Evolutionary conservation across 2,888 invertebrate genomes (phyloP).

Genomic region (Pachycephus smyrnensis): DNA sequence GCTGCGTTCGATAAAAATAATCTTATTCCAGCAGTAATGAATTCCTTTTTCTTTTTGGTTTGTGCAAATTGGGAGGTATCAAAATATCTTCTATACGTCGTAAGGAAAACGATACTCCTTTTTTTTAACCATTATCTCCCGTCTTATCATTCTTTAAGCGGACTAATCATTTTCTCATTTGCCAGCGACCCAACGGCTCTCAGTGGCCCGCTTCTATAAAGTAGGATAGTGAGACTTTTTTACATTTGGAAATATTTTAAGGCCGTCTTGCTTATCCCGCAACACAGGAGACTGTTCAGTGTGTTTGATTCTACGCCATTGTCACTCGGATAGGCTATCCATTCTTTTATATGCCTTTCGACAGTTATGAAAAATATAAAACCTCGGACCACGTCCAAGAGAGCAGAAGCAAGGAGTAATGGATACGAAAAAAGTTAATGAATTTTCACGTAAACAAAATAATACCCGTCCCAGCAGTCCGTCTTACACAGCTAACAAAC

Average conservation of each 20-base stretch:
- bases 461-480: background rate
- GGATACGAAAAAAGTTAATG: background rate
- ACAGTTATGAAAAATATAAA: conserved; percentile 50
- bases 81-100: conserved; percentile 62
- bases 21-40: conserved; percentile 55
- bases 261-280: conserved; percentile 52
- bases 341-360: conserved; percentile 24
- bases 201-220: conserved; percentile 19
- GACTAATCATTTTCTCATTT: background rate
- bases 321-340: background rate
- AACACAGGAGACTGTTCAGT: conserved; percentile 54
- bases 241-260: conserved; percentile 51
- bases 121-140: conserved; percentile 28
- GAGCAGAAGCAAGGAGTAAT: conserved; percentile 7
- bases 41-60: conserved; percentile 46
- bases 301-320: conserved; percentile 45
- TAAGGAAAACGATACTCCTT: conserved; percentile 37
- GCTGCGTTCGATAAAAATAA: conserved; percentile 61
- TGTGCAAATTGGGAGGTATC: conserved; percentile 63
- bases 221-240: conserved; percentile 46
- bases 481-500: background rate
- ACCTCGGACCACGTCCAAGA: conserved; percentile 32
- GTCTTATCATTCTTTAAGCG: conserved; percentile 27
- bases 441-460: background rate
- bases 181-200: conserved; percentile 5